Evolutionary conservation across 2,113 vertebrate species (phyloP), one percentile per base, ranked within the genome.

Genomic region (Muntiacus muntjak): DNA sequence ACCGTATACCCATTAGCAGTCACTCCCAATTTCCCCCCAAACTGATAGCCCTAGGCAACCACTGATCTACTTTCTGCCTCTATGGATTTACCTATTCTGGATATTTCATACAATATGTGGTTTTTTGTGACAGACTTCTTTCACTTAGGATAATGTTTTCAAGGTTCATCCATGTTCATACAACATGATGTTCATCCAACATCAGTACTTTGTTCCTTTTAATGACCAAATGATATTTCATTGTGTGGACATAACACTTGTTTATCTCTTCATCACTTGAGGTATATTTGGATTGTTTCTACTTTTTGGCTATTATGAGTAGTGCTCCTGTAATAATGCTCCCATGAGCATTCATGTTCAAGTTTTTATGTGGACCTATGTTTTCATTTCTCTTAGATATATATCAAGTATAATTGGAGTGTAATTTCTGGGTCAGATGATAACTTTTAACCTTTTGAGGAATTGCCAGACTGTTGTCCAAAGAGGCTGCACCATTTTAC

Each of bases 301-400:
- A 89, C 52, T 57, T 89, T 87, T 79, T 79, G 40, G 40, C 36
- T 89, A 17, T 93, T 93, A n/a, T 36, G 52, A 93, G 52, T 89
- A 85, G 55, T 55, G 45, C 45, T 74, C 3, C 17, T 60, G 30
- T 33, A 50, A 81, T 47, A 79, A 79, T 79, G 43, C 43, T 79
- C 76, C 43, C 43, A 5, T 74, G 55, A 76, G 40, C 60, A 85
- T 92, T 79, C 5, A 52, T 52, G 26, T 81, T 15, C 45, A 93
- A 55, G 28, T 76, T 93, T 83, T 92, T 93, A 55, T 85, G 19
- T 47, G 26, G 33, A 36, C 30, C 47, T 78, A 55, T 26, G 7
- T 92, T 96, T 94, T 89, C 43, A 79, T 62, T 92, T 94, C 17
- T 89, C 57, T 94, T 86, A 85, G 74, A 17, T 88, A 13, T 76